A percentile compares a stretch with the other conserved stretches of the same genome.
phyloP scores from a whole-genome alignment of 2,113 vertebrate species.

The Ursus arctos region DNA sequence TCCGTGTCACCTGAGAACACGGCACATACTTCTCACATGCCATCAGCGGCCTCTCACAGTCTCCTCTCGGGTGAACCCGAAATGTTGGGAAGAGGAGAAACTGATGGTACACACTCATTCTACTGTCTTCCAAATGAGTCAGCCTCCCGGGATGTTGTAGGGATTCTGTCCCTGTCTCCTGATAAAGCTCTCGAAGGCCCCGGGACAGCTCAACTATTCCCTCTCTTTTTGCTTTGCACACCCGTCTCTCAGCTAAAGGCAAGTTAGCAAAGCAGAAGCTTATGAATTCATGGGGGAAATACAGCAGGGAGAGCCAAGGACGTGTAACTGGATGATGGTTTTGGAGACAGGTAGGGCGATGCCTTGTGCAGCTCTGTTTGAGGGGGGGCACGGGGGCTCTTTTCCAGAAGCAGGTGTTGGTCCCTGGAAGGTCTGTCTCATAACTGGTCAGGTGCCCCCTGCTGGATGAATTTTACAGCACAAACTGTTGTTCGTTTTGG shows the following conservation, averaged over 20 bases:
- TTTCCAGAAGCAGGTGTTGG: no score
- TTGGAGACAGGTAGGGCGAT: fast-evolving
- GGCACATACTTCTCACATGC: neutral
- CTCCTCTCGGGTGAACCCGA: neutral
- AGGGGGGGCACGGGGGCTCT: fast-evolving
- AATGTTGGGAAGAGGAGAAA: neutral
- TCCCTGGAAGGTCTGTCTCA: fast-evolving
- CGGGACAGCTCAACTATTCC: fast-evolving
- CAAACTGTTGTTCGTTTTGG: neutral
- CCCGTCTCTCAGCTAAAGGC: neutral
- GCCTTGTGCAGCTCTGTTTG: fast-evolving
- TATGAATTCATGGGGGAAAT: fast-evolving
- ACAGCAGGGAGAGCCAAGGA: fast-evolving
- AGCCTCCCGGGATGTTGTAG: fast-evolving
- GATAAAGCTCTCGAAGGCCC: neutral
- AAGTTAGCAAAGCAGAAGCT: neutral
- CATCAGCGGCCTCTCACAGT: neutral
- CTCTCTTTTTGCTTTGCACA: fast-evolving
- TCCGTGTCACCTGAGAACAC: neutral
- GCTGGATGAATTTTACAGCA: neutral
- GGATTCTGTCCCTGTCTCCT: neutral
- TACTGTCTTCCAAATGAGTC: neutral
- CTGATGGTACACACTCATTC: neutral
- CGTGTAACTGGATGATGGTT: fast-evolving
- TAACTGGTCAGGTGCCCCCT: neutral